A percentile compares a stretch with the other conserved stretches of the same genome.
These are phyloP conservation scores for Lipotes vexillifer DNA, from an alignment of 2,113 vertebrate genomes.

Conservation along the genomic window DNA sequence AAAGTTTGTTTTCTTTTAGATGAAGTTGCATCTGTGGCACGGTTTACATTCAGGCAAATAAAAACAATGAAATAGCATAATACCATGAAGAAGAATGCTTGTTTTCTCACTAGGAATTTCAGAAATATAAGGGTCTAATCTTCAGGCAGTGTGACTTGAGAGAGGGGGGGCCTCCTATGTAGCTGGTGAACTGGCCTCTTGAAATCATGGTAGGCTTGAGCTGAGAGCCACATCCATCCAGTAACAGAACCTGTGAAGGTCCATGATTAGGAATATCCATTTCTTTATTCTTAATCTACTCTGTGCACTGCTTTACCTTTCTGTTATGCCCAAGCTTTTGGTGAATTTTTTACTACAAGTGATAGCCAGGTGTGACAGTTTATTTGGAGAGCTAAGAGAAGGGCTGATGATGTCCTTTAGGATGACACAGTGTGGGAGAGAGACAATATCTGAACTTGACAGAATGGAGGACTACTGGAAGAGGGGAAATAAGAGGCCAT, in stretches of 20 bases:
- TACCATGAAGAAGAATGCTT: neutral
- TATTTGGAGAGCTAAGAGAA: neutral
- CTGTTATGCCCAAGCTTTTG: neutral
- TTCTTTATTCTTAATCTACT: neutral
- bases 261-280: neutral
- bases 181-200: neutral
- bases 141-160: neutral
- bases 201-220: neutral
- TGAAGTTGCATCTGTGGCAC: neutral
- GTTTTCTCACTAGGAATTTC: neutral
- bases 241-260: neutral
- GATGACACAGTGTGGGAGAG: neutral
- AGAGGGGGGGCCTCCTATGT: neutral
- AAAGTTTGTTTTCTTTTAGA: neutral
- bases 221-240: neutral
- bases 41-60: neutral
- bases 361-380: neutral
- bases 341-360: neutral
- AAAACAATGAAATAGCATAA: neutral
- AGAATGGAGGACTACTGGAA: neutral
- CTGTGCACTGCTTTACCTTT: neutral
- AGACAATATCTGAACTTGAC: neutral
- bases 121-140: neutral
- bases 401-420: neutral
- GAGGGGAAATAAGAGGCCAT: neutral